phyloP scores from a whole-genome alignment of 2,113 vertebrate genomes.

The Gnathonemus echidnorhynchus region DNA sequence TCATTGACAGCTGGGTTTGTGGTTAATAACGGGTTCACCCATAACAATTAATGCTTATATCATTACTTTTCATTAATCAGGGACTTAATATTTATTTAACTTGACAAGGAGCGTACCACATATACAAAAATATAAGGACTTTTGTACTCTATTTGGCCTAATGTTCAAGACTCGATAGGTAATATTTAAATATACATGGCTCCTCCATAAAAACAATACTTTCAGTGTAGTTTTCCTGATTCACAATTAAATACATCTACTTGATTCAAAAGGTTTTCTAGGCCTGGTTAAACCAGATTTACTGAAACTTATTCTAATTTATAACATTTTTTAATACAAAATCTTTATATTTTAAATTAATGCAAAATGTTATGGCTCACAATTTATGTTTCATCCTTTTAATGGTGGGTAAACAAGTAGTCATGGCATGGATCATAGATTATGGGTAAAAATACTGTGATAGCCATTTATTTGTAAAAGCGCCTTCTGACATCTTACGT shows the following conservation, averaged over 20 bases:
- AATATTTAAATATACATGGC: neutral
- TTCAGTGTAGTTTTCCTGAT: neutral
- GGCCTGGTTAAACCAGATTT: neutral
- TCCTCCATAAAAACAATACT: neutral
- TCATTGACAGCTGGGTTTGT: neutral
- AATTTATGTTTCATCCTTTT: neutral
- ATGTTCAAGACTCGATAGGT: neutral
- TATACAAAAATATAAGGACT: neutral
- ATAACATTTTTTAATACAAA: neutral
- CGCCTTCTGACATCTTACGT: neutral
- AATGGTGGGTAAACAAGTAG: neutral
- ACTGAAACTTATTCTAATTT: neutral
- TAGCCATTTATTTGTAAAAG: neutral
- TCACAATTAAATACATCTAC: neutral
- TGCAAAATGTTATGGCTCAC: neutral
- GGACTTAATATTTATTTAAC: neutral
- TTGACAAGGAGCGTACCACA: neutral
- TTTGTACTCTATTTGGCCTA: neutral
- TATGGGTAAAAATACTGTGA: neutral
- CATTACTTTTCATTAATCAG: neutral
- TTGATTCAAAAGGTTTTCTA: neutral
- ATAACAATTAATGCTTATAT: neutral
- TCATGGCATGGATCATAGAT: neutral
- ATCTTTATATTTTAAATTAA: neutral
- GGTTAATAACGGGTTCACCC: neutral